A percentile compares a stretch with the other conserved stretches of the same genome.
These are phyloP conservation scores for Aporophyla lueneburgensis DNA, from an alignment of 2,888 invertebrate genomes.

Conservation along the genomic window DNA sequence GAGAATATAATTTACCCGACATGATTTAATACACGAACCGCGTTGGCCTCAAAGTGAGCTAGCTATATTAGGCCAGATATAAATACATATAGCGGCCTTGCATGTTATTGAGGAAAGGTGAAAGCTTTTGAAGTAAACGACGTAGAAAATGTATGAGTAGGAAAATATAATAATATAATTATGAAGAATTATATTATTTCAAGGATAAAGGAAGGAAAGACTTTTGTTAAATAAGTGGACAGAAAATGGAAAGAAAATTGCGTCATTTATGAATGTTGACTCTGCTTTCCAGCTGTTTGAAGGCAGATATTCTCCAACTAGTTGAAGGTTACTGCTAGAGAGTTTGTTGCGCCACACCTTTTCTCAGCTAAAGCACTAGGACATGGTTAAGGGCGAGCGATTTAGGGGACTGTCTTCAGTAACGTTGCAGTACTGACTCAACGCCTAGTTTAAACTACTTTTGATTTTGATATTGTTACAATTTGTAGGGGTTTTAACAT, in stretches of 20 bases:
- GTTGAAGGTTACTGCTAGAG: background rate
- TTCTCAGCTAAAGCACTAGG: too few species aligned
- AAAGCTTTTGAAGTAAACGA: slow-evolving; percentile 42
- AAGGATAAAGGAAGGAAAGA: background rate
- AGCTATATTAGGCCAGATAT: slow-evolving; percentile 31
- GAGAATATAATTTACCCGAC: slow-evolving; percentile 6
- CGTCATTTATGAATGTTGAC: background rate
- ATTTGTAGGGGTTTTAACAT: background rate
- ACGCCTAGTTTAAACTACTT: too few species aligned
- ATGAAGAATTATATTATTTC: slow-evolving; percentile 10
- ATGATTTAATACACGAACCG: slow-evolving; percentile 40
- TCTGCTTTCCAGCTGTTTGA: slow-evolving; percentile 3
- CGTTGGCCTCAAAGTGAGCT: background rate
- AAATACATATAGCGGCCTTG: slow-evolving; percentile 41
- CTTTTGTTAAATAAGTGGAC: background rate
- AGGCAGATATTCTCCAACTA: background rate
- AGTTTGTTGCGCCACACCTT: too few species aligned
- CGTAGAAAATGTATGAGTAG: slow-evolving; percentile 31
- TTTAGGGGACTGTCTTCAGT: too few species aligned
- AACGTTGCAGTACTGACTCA: too few species aligned
- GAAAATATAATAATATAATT: slow-evolving; percentile 31
- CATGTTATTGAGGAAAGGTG: slow-evolving; percentile 23
- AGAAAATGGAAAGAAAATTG: slow-evolving; percentile 3
- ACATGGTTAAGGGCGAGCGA: too few species aligned
- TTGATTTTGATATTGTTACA: too few species aligned